Base-by-base conservation (phyloP, 2,797 vertebrate genomes). In the Phrynocephalus forsythii region DNA sequence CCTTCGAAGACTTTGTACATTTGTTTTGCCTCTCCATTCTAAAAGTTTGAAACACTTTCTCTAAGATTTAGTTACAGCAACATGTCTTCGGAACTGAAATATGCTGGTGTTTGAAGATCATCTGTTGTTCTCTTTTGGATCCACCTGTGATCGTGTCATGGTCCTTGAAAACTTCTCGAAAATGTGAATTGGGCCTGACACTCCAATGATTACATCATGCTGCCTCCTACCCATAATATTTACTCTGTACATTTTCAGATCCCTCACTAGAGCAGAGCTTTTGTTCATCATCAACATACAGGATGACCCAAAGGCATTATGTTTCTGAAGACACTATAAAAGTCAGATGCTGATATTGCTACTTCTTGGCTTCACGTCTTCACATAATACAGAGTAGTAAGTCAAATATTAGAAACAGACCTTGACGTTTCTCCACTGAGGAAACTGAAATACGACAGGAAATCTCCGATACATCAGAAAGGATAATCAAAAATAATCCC, bases 401-500 rank as follows among this genome's bases (percentile, higher is more conserved):
- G 88, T 93, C 89, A 91, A 96, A 95, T 95, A 92, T 87, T 95
- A 94, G 94, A 94, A 95, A 87, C 88, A 94, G 92, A 93, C 83
- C 92, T 94, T 94, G 94, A 85, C 90, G 94, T 96, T 94, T 96
- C 95, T 95, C 93, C 60, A 68, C 94, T 89, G 96, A 96, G 82
- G 90, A 91, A 94, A 88, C 95, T 95, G 89, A 96, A 95, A 93
- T 95, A 95, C 93, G 95, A 94, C 93, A 96, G 95, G 95, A 96
- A 96, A 95, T 91, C 92, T 94, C 33, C 0, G 90, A 92, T 92
- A 93, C 95, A 87, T 94, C 89, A 94, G 94, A 94, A 94, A 89
- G 94, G 89, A 94, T 95, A 95, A 95, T 96, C 95, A 96, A 95
- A 97, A 95, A 91, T 95, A 95, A 95, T 94, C 90, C 90, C 84